Evolutionary conservation across 2,797 vertebrate genomes (phyloP), one percentile per base, ranked within the genome.

Genomic region (Setipinna tenuifilis): DNA sequence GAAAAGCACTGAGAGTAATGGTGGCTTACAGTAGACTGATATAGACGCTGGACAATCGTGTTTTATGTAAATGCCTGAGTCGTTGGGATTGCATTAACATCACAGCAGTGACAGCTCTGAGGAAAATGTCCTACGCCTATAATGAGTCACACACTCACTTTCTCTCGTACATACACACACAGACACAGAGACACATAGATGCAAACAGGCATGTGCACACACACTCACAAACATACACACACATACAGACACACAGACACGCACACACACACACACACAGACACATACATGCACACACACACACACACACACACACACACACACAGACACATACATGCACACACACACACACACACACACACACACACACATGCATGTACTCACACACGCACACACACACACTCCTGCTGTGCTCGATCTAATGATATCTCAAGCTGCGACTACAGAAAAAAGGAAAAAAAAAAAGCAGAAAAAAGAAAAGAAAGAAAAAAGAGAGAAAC

Each of bases 381-480:
- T 11, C 65, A 2, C 65, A 71, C 65, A 71, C 78, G 46, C 80
- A 50, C 80, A 50, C 80, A 23, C 35, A 16, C 31, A 44, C 9
- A 35, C 31, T 80, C 31, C 89, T 84, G 88, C 85, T 86, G 7
- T 41, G 35, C 35, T 41, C 5, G 35, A 41, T 41, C 35, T 41
- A 41, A 41, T 41, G 35, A 41, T 41, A 41, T 41, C 35, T 41
- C 35, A 41, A 41, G 35, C 35, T 5, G 35, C 35, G 35, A 41
- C 2, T 41, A 5, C 5, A 41, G 35, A 5, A 41, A 5, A 59
- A 0, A 21, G 58, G 17, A 59, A 17, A 21, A 59, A 58, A 87
- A 84, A 57, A 59, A 0, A 21, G 58, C 58, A 59, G 58, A 21
- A 59, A 58, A 87, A 84, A 57, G 0, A 35, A 7, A 85, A 31